Conservation (phyloP, 23 tunicate species). For the Trididemnum miniatum region DNA sequence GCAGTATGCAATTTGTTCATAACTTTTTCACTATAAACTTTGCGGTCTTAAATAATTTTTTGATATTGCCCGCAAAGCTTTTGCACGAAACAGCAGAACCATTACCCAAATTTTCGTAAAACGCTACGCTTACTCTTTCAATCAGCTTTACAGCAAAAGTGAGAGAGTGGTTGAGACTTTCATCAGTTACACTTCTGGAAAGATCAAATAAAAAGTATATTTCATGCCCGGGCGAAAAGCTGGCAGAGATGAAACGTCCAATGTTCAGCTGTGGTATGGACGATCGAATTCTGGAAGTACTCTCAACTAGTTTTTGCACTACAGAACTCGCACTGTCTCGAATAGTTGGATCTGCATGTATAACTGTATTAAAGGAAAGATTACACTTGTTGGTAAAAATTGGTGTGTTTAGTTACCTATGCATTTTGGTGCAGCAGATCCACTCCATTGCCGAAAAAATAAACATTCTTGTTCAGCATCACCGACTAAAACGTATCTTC, state of each 20-base stretch:
- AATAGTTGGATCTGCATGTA: slow-evolving; percentile 73
- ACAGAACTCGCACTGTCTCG: slow-evolving; percentile 52
- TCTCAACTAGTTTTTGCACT: slow-evolving; percentile 31
- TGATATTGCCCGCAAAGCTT: too few species aligned
- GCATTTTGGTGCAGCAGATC: slow-evolving; percentile 46
- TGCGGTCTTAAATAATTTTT: too few species aligned
- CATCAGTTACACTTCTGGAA: slow-evolving; percentile 45
- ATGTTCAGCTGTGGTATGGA: background rate
- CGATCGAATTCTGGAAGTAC: slow-evolving; percentile 30
- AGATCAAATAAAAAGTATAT: slow-evolving; percentile 70
- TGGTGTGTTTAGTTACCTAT: slow-evolving; percentile 43
- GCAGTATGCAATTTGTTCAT: too few species aligned
- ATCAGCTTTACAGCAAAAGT: slow-evolving; percentile 51
- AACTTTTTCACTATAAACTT: too few species aligned
- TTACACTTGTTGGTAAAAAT: too few species aligned
- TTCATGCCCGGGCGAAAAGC: slow-evolving; percentile 38
- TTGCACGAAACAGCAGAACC: too few species aligned
- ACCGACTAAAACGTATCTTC: slow-evolving; percentile 42
- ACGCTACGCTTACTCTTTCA: slow-evolving; percentile 55
- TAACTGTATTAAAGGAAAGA: too few species aligned
- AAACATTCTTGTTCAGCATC: slow-evolving; percentile 54
- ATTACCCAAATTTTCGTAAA: too few species aligned
- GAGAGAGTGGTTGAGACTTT: slow-evolving; percentile 34
- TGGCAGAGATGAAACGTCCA: slow-evolving; percentile 45
- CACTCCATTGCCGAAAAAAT: slow-evolving; percentile 63